Evolutionary conservation across 2,797 vertebrate species (phyloP), one percentile per base, ranked within the genome.

Genomic region (Peromyscus eremicus): DNA sequence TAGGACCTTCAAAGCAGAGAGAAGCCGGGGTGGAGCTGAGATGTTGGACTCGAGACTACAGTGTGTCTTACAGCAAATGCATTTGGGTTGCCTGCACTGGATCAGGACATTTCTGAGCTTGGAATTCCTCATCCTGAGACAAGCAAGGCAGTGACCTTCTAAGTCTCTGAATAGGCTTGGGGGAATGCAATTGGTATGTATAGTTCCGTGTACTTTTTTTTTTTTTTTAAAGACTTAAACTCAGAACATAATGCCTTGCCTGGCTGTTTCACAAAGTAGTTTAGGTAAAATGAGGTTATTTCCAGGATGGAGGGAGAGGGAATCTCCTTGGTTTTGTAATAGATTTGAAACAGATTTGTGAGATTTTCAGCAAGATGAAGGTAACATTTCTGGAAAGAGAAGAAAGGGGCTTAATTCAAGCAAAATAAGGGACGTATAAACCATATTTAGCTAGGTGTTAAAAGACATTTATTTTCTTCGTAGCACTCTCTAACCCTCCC

Each of bases 321-420:
- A 96, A 86, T 96, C 86, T 94, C 83, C 89, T 94, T 95, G 80
- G 73, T 94, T 95, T 97, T 95, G 86, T 89, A 96, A 76, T 62
- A 37, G 62, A 93, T 79, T 88, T 83, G 83, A 91, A 94, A 90
- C 91, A 75, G 80, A 88, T 95, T 95, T 94, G 86, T 95, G 92
- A 93, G 76, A 86, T 96, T 97, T 95, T 93, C 96, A 95, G 73
- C 71, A 90, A 95, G 62, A 66, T 79, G 60, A 96, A 94, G 81
- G 91, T 71, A 93, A 13, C 55, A 27, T 96, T 97, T 97, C 77
- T 81, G 93, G 89, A 92, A 95, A 93, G 16, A 80, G 76, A 80
- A 11, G 60, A 76, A 95, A 95, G n/a, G 37, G 85, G 34, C 91
- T 97, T 97, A 95, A 97, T 95, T 92, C 89, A 89, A 90, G 89